These are phyloP conservation scores for Polydrusus tereticollis DNA, from an alignment of 2,888 invertebrate genomes.

Conservation along the genomic window DNA sequence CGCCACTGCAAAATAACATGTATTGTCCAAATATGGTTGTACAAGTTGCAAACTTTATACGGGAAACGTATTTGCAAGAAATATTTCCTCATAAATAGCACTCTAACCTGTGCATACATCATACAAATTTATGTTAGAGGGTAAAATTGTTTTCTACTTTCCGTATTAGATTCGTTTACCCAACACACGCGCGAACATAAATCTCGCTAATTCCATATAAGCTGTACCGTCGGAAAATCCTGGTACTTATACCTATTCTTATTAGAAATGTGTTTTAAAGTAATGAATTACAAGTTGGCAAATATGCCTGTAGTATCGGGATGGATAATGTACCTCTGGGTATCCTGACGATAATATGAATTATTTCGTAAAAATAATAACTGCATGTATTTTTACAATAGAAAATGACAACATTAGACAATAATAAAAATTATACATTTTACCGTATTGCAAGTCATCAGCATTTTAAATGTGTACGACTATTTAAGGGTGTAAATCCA, in stretches of 20 bases:
- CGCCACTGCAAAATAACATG: too few species aligned
- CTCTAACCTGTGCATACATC: not conserved
- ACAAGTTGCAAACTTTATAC: not conserved
- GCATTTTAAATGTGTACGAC: too few species aligned
- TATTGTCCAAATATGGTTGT: too few species aligned
- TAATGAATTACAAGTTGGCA: not conserved
- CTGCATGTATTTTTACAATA: too few species aligned
- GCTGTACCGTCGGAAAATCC: not conserved
- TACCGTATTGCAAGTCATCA: too few species aligned
- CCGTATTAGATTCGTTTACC: constrained; percentile 2
- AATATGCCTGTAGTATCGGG: not conserved
- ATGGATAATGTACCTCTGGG: not conserved
- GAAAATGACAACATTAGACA: too few species aligned
- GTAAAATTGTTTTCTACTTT: not conserved
- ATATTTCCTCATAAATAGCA: not conserved
- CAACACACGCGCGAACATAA: constrained; percentile 9
- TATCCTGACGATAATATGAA: too few species aligned
- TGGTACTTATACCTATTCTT: constrained; percentile 7
- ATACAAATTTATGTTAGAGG: not conserved
- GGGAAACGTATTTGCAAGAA: not conserved
- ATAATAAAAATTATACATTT: too few species aligned
- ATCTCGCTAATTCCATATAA: constrained; percentile 8
- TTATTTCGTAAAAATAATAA: too few species aligned
- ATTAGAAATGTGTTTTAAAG: constrained; percentile 15
- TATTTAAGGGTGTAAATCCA: too few species aligned